phyloP scores from a whole-genome alignment of 2,113 vertebrate genomes.

The Oenanthe oenanthe region DNA sequence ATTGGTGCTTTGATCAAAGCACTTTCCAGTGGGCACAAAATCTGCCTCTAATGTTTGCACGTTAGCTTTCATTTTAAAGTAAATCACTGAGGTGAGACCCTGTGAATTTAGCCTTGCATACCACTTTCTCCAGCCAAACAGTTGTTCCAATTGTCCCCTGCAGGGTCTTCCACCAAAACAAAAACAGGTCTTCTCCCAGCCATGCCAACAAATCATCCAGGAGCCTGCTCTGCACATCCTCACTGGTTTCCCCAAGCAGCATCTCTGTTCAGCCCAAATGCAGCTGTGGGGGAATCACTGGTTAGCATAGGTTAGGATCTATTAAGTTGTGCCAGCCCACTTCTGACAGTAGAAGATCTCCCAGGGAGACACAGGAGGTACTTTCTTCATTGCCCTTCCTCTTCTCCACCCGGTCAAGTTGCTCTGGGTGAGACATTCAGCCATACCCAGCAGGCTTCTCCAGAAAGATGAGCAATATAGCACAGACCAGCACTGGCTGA shows the following conservation, averaged over 20 bases:
- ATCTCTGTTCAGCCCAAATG: background rate
- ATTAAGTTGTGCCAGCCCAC: rapidly evolving
- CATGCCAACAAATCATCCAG: background rate
- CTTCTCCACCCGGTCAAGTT: background rate
- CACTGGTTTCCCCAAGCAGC: rapidly evolving
- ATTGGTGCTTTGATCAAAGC: constrained; percentile 47
- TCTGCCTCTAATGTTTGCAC: constrained; percentile 11
- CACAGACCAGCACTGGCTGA: background rate
- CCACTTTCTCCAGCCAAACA: background rate
- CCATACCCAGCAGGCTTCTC: background rate
- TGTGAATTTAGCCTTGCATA: background rate
- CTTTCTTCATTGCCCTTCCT: background rate
- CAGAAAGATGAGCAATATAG: background rate
- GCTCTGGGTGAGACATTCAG: background rate
- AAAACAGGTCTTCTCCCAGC: background rate
- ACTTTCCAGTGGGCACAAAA: constrained; percentile 16
- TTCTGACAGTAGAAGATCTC: background rate
- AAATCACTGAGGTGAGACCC: background rate
- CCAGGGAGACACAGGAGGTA: background rate
- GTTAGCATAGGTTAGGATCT: rapidly evolving
- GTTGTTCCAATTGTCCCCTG: background rate
- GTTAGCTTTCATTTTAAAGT: constrained; percentile 28
- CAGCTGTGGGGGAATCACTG: background rate
- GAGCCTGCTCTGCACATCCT: background rate
- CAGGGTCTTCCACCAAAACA: background rate